These are phyloP conservation scores for Xanthia icteritia DNA, from an alignment of 2,888 invertebrate genomes.

Conservation along the genomic window DNA sequence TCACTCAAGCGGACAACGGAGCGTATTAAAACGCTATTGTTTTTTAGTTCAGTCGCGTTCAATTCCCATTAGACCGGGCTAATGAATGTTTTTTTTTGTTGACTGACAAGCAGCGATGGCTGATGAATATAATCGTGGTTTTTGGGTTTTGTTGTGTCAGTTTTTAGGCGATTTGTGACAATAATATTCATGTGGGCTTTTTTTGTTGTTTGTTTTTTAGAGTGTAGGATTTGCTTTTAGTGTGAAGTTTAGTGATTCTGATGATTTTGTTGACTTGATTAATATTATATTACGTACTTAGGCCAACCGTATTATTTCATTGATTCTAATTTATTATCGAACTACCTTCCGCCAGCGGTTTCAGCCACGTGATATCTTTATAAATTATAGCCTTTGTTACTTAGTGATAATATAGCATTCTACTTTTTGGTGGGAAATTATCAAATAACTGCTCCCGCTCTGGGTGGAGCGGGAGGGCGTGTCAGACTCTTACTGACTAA, in stretches of 20 bases:
- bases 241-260: not conserved
- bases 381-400: too few relatives aligned
- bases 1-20: conserved; percentile 64
- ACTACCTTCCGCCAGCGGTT: too few relatives aligned
- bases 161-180: conserved; percentile 40
- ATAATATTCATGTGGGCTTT: conserved; percentile 30
- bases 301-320: too few relatives aligned
- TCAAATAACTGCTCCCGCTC: too few relatives aligned
- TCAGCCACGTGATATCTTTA: too few relatives aligned
- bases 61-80: conserved; percentile 78
- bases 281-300: too few relatives aligned
- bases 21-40: conserved; percentile 73
- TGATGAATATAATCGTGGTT: conserved; percentile 63
- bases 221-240: not conserved
- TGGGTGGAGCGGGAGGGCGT: too few relatives aligned
- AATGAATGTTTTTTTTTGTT: conserved; percentile 65
- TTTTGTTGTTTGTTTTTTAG: conserved; percentile 17
- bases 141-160: conserved; percentile 43
- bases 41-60: conserved; percentile 75
- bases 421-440: too few relatives aligned
- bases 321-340: too few relatives aligned
- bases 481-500: too few relatives aligned
- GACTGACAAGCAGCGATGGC: conserved; percentile 62
- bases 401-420: too few relatives aligned
- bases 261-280: too few relatives aligned